Base-by-base conservation (phyloP, 2,888 invertebrate genomes). In the Leptopilina myrica region DNA sequence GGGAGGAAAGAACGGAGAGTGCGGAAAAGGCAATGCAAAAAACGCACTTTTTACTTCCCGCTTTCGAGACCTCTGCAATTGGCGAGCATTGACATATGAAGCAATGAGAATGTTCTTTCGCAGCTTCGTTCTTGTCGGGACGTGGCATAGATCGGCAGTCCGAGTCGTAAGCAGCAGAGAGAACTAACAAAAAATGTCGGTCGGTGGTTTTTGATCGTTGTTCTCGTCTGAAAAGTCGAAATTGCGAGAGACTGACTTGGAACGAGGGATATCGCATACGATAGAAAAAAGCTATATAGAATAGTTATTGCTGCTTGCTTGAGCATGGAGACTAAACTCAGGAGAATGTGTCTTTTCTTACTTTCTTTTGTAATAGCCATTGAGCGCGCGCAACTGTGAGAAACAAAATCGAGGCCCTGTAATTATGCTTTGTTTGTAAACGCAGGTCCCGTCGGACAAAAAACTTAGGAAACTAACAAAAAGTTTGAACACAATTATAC, bases 1-100 rank as follows among this genome's bases (percentile, higher is more conserved):
- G 56, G 73, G 53, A 69, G 53, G 43, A n/a, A 49, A 33, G 53
- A 80, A 59, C 20, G 62, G 62, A n/a, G 62, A 62, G 62, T n/a
- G n/a, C n/a, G n/a, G n/a, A n/a, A 20, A 62, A 62, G 62, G 62
- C 87, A 79, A 40, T n/a, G 85, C 88, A n/a, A 89, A 89, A 89
- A 89, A 89, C 84, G 67, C 80, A 85, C 83, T 86, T 88, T 88
- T 89, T 90, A n/a, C 89, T 89, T 90, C n/a, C 87, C 87, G 87
- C 86, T 85, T 85, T 86, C 87, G 84, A n/a, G n/a, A n/a, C n/a
- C n/a, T n/a, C n/a, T n/a, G 88, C 85, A n/a, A n/a, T n/a, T n/a
- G n/a, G 86, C 88, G 86, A 88, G 86, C 87, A 89, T 89, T 86
- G n/a, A n/a, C n/a, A n/a, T n/a, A n/a, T n/a, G n/a, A n/a, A n/a